These are phyloP conservation scores for Rhabdornis inornatus DNA, from an alignment of 2,113 vertebrate genomes.

Conservation along the genomic window DNA sequence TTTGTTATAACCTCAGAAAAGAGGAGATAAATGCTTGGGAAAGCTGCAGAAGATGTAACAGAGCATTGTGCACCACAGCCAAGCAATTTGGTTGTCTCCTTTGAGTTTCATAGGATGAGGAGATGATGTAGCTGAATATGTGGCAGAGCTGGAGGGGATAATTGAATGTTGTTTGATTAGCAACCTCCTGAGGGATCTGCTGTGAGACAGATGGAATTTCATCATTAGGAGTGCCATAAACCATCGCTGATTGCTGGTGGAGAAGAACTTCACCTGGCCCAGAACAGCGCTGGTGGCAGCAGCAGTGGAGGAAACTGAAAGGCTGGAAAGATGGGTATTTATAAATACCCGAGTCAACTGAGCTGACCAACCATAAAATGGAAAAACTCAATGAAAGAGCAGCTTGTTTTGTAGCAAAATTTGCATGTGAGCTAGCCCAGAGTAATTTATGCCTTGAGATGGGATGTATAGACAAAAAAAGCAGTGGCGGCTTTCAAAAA, in stretches of 20 bases:
- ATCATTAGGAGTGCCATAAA: slow-evolving; percentile 33
- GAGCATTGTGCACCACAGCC: neutral
- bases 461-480: neutral
- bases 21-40: neutral
- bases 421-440: neutral
- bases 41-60: neutral
- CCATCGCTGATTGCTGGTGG: neutral
- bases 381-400: neutral
- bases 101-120: slow-evolving; percentile 13
- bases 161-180: slow-evolving; percentile 64
- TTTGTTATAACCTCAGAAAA: slow-evolving; percentile 20
- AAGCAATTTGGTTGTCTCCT: neutral
- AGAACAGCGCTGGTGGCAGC: neutral
- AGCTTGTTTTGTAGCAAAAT: neutral
- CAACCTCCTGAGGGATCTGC: slow-evolving; percentile 52
- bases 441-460: neutral
- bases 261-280: slow-evolving; percentile 48
- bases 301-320: neutral
- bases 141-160: slow-evolving; percentile 49
- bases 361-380: slow-evolving; percentile 5
- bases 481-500: neutral
- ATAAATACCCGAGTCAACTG: neutral
- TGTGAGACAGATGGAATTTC: slow-evolving; percentile 61
- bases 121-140: slow-evolving; percentile 36
- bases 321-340: neutral